phyloP scores from a whole-genome alignment of 2,797 vertebrate genomes.

The Aplochiton taeniatus region DNA sequence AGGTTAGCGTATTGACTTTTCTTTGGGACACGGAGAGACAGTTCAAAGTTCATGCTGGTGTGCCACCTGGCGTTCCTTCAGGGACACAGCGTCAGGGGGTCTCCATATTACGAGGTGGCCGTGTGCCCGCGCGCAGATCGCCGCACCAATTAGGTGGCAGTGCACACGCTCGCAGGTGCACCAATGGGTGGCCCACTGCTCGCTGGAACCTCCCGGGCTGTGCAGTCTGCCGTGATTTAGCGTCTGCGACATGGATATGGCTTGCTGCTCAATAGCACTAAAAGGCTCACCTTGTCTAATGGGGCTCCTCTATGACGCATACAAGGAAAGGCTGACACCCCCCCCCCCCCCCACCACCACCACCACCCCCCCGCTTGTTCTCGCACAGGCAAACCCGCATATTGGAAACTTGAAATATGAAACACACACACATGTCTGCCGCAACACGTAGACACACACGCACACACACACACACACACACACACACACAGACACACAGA shows the following conservation, averaged over 20 bases:
- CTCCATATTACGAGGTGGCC: too few relatives aligned
- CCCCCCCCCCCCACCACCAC: too few relatives aligned
- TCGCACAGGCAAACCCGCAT: not conserved
- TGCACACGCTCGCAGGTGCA: not conserved
- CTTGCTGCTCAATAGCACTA: conserved; percentile 74
- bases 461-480: conserved; percentile 19
- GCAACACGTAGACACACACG: conserved; percentile 50
- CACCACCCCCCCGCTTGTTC: conserved; percentile 5
- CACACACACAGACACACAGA: conserved; percentile 1
- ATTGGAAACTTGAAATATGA: too few relatives aligned
- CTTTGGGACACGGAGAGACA: conserved; percentile 29
- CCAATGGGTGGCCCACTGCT: not conserved
- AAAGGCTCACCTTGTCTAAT: conserved; percentile 77
- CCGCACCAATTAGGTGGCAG: not conserved
- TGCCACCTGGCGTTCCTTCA: conserved; percentile 30
- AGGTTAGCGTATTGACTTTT: conserved; percentile 62
- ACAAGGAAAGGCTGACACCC: conserved; percentile 35
- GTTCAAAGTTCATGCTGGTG: not conserved
- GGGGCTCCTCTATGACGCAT: conserved; percentile 75
- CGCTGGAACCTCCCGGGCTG: conserved; percentile 42
- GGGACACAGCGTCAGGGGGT: not conserved
- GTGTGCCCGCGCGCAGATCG: not conserved
- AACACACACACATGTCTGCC: conserved; percentile 13
- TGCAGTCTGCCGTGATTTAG: conserved; percentile 71
- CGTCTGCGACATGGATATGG: conserved; percentile 55